A percentile compares a stretch with the other conserved stretches of the same genome.
These are phyloP conservation scores for Nylanderia fulva DNA, from an alignment of 1,140 invertebrate genomes.

Conservation along the genomic window DNA sequence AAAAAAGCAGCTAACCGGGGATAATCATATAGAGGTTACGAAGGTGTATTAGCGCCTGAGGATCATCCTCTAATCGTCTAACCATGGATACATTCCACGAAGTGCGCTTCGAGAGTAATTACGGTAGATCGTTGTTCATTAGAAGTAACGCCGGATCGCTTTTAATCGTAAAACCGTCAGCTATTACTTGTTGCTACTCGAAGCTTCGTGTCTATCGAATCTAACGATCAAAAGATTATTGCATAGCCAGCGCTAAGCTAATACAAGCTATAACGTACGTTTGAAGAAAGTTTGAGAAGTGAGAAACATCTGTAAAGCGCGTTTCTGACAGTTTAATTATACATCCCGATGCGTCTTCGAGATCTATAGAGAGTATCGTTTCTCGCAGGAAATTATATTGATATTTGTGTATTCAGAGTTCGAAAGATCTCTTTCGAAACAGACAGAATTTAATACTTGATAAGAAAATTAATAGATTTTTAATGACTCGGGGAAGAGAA, in stretches of 20 bases:
- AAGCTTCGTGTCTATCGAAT: neutral
- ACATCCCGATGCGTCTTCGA: neutral
- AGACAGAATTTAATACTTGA: no score
- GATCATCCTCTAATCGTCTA: slow-evolving; percentile 10
- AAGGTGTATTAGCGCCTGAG: slow-evolving; percentile 3
- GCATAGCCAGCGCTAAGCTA: neutral
- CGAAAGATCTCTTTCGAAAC: neutral
- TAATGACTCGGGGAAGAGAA: neutral
- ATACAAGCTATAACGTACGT: neutral
- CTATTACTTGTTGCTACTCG: slow-evolving; percentile 29
- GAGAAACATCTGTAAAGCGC: neutral
- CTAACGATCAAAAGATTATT: neutral
- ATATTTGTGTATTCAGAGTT: neutral
- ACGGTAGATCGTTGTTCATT: slow-evolving; percentile 42
- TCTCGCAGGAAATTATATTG: neutral
- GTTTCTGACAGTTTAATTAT: slow-evolving; percentile 21
- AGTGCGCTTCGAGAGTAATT: slow-evolving; percentile 45
- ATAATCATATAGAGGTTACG: slow-evolving; percentile 20
- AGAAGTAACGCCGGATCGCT: slow-evolving; percentile 33
- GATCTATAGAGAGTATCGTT: neutral
- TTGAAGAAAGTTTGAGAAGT: slow-evolving; percentile 12
- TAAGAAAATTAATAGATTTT: neutral
- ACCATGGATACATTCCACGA: neutral
- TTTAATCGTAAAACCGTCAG: slow-evolving; percentile 29
- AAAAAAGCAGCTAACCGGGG: neutral